Evolutionary conservation across 2,888 invertebrate genomes (phyloP), one percentile per base, ranked within the genome.

Genomic region (Coenonympha glycerion): DNA sequence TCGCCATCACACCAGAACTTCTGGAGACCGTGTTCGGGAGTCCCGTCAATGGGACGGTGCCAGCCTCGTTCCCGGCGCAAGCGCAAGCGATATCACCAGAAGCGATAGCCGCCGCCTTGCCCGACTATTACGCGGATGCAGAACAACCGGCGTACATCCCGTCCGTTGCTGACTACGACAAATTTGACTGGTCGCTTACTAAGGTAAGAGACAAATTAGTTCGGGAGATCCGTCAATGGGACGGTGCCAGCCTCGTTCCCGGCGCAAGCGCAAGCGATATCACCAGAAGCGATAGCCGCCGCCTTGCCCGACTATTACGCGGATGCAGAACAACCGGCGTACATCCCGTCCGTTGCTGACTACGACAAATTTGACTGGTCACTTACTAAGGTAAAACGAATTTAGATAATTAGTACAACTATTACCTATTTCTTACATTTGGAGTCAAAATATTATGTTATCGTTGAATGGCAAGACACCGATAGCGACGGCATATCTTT

Each of bases 171-270:
- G 79, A 84, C 48, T 87, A 89, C 56, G 92, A 92, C 59, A 78
- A 79, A 46, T 92, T 93, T 65, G 92, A 92, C 52, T 92, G 92
- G 92, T 86, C 86, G 42, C 68, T 92, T 16, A 85, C 92, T 13
- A 91, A 90, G 85, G 90, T 91, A 76, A 65, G 36, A 19, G 28
- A 9, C n/a, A 1, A 3, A 4, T 6, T 3, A 36, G n/a, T n/a
- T n/a, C n/a, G n/a, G n/a, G n/a, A n/a, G n/a, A n/a, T 78, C 51
- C 72, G 77, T 50, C 5, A 53, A 16, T 19, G 26, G 30, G 2
- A 13, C 15, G 1, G 19, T 28, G 5, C 24, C 58, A 2, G 55
- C 59, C 2, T 28, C 26, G 33, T 9, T 13, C 47, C 11, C 26
- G 2, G 26, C 55, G 0, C 79, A 81, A 46, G 79, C 60, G 0